Conservation (phyloP, 2,113 vertebrate species). For the Mormoops blainvillei region DNA sequence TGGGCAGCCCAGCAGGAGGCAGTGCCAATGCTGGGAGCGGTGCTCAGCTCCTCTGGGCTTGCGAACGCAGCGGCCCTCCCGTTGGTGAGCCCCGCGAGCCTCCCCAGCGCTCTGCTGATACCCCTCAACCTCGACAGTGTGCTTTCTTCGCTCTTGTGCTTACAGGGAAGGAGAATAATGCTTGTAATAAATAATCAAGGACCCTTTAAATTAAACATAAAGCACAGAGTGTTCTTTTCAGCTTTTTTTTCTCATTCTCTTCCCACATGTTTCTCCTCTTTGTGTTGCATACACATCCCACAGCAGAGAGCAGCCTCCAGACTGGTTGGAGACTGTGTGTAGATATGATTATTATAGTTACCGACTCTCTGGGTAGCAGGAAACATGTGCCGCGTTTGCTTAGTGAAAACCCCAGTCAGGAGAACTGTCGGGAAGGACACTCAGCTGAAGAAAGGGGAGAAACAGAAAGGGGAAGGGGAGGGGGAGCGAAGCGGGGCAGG, state of each 20-base stretch:
- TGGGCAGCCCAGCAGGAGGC: not conserved
- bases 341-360: not conserved
- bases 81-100: not conserved
- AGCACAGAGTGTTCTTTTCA: slow-evolving; percentile 59
- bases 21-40: rapidly evolving
- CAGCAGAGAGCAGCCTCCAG: not conserved
- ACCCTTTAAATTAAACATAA: not conserved
- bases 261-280: slow-evolving; percentile 52
- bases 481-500: rapidly evolving
- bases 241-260: not conserved
- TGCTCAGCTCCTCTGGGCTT: not conserved
- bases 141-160: slow-evolving; percentile 18
- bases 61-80: not conserved
- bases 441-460: not conserved
- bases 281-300: slow-evolving; percentile 16
- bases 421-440: not conserved
- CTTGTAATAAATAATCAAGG: slow-evolving; percentile 43
- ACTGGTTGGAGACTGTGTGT: not conserved
- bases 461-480: not conserved
- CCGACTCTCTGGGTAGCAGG: not conserved
- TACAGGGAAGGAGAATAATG: slow-evolving; percentile 27
- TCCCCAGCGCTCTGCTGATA: not conserved
- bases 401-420: not conserved
- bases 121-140: not conserved
- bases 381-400: not conserved